These are phyloP conservation scores for Geotrypetes seraphini DNA, from an alignment of 2,797 vertebrate genomes.

Conservation along the genomic window DNA sequence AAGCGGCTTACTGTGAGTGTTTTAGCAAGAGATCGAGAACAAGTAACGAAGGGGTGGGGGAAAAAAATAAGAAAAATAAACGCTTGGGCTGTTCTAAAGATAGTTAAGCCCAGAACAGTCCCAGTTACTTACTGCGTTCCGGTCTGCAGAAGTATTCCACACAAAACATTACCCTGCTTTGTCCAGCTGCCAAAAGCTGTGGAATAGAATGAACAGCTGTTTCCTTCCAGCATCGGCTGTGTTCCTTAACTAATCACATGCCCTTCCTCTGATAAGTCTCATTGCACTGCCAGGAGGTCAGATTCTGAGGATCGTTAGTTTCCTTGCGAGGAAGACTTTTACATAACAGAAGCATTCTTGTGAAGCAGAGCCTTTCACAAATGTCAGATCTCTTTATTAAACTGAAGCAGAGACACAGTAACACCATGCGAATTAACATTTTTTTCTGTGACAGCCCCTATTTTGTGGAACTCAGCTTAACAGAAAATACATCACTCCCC, in stretches of 20 bases:
- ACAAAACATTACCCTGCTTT: conserved; percentile 50
- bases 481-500: too few species aligned
- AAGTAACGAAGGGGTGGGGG: conserved; percentile 1
- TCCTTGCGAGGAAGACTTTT: conserved; percentile 33
- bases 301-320: conserved; percentile 50
- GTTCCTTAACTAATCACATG: conserved; percentile 65
- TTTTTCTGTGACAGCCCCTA: too few species aligned
- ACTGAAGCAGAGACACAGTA: too few species aligned
- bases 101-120: conserved; percentile 30
- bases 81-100: too few species aligned
- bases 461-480: too few species aligned
- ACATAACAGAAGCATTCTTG: conserved; percentile 23
- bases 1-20: background rate
- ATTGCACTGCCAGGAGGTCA: conserved; percentile 52
- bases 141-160: conserved; percentile 38
- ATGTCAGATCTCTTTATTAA: too few species aligned
- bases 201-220: conserved; percentile 59
- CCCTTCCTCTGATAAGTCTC: conserved; percentile 54
- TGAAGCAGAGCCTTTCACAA: conserved; percentile 7
- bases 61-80: background rate
- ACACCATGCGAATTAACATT: too few species aligned
- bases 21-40: conserved; percentile 19
- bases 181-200: conserved; percentile 55
- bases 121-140: conserved; percentile 49
- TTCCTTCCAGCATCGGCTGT: conserved; percentile 50